These are phyloP conservation scores for Polyommatus icarus DNA, from an alignment of 2,888 invertebrate species.

Conservation along the genomic window DNA sequence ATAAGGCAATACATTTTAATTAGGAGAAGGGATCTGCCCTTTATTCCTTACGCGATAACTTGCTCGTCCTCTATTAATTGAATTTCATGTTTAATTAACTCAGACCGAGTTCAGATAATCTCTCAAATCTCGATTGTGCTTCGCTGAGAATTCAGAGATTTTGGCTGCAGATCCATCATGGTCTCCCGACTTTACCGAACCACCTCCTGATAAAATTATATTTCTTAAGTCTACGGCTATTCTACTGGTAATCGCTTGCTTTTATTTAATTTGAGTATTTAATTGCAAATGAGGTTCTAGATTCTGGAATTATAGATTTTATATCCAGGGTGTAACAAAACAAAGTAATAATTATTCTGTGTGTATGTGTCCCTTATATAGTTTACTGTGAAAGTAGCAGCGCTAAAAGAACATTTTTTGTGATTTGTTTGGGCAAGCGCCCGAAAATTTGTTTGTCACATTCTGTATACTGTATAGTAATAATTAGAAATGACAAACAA, in stretches of 20 bases:
- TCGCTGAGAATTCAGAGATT: constrained; percentile 62
- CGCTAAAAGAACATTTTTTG: too few species aligned
- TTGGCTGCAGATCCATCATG: constrained; percentile 43
- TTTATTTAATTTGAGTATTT: background rate
- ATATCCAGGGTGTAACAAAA: too few species aligned
- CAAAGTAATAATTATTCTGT: too few species aligned
- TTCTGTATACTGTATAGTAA: too few species aligned
- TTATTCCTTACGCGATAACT: constrained; percentile 78
- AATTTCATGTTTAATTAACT: constrained; percentile 80
- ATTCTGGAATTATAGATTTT: background rate
- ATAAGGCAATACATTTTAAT: constrained; percentile 81
- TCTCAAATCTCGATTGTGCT: constrained; percentile 61
- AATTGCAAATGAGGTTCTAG: background rate
- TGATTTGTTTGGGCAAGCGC: too few species aligned
- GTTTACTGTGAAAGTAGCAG: too few species aligned
- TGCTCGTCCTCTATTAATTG: constrained; percentile 76
- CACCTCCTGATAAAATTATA: constrained; percentile 21
- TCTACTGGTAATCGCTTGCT: background rate
- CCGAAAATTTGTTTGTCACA: too few species aligned
- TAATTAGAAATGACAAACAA: too few species aligned
- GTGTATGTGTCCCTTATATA: too few species aligned
- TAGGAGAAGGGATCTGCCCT: constrained; percentile 76
- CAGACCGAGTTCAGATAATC: constrained; percentile 68
- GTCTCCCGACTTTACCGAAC: constrained; percentile 4
- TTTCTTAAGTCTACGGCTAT: background rate